Evolutionary conservation across 1,140 invertebrate genomes (phyloP).

Genomic region (Acromyrmex heyeri): DNA sequence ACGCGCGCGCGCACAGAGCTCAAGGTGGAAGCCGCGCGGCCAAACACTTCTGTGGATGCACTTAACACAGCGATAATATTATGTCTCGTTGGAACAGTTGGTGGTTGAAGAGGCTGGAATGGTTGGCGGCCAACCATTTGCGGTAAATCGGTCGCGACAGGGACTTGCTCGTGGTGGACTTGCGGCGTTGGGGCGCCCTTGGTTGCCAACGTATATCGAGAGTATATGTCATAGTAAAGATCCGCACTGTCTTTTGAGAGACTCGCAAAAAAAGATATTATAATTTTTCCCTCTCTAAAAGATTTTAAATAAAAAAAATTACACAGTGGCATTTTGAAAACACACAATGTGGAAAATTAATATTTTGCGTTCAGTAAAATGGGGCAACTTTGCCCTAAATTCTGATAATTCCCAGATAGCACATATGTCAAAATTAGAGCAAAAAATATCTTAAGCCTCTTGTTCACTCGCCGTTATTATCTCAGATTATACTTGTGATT

Average conservation of each 20-base stretch:
- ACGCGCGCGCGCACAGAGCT: too few relatives aligned
- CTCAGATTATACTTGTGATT: too few relatives aligned
- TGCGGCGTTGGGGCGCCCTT: slow-evolving; percentile 30
- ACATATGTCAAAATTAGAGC: too few relatives aligned
- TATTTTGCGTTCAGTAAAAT: neutral
- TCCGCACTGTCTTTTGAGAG: neutral
- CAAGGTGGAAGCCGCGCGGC: slow-evolving; percentile 36
- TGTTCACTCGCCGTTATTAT: too few relatives aligned
- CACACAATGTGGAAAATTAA: neutral
- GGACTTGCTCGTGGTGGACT: slow-evolving; percentile 39
- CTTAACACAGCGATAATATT: slow-evolving; percentile 66
- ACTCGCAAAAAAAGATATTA: neutral
- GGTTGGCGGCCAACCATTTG: slow-evolving; percentile 62
- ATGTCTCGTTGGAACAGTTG: slow-evolving; percentile 64
- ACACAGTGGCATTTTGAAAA: neutral
- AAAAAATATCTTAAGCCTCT: too few relatives aligned
- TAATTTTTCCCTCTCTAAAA: too few relatives aligned
- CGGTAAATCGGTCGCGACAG: slow-evolving; percentile 59
- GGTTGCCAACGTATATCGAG: neutral
- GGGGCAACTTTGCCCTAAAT: too few relatives aligned
- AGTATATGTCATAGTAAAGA: neutral
- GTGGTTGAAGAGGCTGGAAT: slow-evolving; percentile 59
- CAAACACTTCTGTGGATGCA: slow-evolving; percentile 60
- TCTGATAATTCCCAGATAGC: too few relatives aligned
- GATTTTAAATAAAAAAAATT: neutral